Conservation (phyloP, 2,797 vertebrate species). For the Mus spretus region DNA sequence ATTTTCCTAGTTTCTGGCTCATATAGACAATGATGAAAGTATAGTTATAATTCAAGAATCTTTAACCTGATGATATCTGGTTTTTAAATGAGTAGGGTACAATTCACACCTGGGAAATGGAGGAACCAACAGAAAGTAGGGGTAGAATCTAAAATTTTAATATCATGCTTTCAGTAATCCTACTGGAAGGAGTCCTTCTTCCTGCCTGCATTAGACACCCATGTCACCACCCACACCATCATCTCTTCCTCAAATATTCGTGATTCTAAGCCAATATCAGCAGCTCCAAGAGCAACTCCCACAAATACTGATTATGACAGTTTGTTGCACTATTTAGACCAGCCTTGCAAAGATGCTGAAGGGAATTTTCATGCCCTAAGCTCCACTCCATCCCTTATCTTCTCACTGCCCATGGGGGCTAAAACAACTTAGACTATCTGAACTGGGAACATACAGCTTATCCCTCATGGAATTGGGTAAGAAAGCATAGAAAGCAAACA, state of each 20-base stretch:
- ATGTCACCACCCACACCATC: background rate
- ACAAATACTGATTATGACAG: background rate
- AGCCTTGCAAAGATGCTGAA: background rate
- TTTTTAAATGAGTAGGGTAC: background rate
- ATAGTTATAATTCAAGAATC: background rate
- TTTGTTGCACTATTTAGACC: background rate
- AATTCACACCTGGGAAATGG: background rate
- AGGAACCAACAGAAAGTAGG: background rate
- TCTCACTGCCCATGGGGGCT: background rate
- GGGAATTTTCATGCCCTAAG: background rate
- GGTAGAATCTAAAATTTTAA: background rate
- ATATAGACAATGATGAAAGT: background rate
- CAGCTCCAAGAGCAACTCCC: background rate
- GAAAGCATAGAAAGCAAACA: background rate
- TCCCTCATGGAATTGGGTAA: background rate
- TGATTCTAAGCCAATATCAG: background rate
- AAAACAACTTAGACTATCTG: background rate
- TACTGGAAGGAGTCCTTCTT: background rate
- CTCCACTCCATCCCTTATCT: background rate
- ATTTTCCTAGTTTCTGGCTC: background rate
- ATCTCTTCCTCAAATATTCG: background rate
- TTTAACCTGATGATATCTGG: background rate
- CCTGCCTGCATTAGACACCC: background rate
- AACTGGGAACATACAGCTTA: background rate
- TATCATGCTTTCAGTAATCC: background rate